A percentile compares a stretch with the other conserved stretches of the same genome.
Conservation (phyloP, 2,797 vertebrate species). For the Clarias laeviceps region DNA sequence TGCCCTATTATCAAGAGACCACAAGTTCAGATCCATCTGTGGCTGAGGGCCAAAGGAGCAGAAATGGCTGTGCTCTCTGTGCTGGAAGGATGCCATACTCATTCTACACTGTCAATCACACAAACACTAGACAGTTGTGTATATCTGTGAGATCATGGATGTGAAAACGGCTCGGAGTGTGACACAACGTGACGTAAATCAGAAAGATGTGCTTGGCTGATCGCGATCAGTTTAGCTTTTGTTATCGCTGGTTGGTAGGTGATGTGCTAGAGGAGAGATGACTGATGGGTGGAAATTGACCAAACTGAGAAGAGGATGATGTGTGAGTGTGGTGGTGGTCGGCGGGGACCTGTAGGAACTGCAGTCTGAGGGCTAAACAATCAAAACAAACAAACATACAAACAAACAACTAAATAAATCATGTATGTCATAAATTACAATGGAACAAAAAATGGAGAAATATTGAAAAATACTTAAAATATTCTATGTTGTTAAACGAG, state of each 20-base stretch:
- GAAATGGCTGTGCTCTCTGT: not conserved
- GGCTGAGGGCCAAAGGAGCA: not conserved
- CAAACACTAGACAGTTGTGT: not conserved
- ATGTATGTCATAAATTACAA: not conserved
- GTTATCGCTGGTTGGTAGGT: not conserved
- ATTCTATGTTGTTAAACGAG: not conserved
- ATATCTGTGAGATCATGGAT: not conserved
- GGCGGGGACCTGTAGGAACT: too few species aligned
- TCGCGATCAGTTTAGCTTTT: not conserved
- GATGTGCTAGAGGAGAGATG: not conserved
- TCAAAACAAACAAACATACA: not conserved
- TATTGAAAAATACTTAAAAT: not conserved
- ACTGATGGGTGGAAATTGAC: not conserved
- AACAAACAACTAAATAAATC: too few species aligned
- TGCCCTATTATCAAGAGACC: slow-evolving; percentile 5
- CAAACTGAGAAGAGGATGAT: not conserved
- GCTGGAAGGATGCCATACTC: not conserved
- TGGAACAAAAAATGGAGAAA: not conserved
- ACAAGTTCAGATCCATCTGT: slow-evolving; percentile 16
- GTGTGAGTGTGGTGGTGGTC: too few species aligned
- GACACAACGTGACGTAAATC: not conserved
- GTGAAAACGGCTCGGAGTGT: not conserved
- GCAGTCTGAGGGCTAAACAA: not conserved
- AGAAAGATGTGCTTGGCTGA: not conserved
- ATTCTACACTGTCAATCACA: slow-evolving; percentile 5